phyloP scores from a whole-genome alignment of 2,113 vertebrate genomes.

The Oreochromis niloticus region DNA sequence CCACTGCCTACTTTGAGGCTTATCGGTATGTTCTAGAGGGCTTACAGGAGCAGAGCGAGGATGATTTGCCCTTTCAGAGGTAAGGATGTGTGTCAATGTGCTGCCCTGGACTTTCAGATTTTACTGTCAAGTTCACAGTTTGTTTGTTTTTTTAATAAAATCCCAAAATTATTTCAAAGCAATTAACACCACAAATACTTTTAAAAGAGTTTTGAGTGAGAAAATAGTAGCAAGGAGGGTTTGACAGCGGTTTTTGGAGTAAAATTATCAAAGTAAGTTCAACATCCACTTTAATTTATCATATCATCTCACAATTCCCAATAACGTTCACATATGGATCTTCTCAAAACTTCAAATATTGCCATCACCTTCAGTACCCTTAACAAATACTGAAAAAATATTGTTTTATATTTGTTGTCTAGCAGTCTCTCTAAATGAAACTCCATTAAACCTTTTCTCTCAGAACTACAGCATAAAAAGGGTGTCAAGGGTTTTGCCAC shows the following conservation, averaged over 20 bases:
- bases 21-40: conserved; percentile 89
- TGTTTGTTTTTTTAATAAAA: background rate
- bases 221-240: no score
- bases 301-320: background rate
- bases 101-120: background rate
- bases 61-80: conserved; percentile 88
- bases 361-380: background rate
- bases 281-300: background rate
- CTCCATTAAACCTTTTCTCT: background rate
- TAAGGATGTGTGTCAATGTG: background rate
- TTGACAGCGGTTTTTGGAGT: fast-evolving
- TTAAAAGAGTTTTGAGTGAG: background rate
- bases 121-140: background rate
- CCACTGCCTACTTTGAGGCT: conserved; percentile 92
- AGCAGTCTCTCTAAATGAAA: background rate
- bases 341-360: background rate
- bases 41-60: conserved; percentile 77
- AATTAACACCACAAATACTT: background rate
- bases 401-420: background rate
- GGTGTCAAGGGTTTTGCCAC: background rate
- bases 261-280: background rate
- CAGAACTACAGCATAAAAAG: background rate
- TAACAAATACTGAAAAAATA: background rate
- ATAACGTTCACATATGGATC: background rate
- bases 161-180: background rate